Evolutionary conservation across 2,888 invertebrate genomes (phyloP).

Genomic region (Drosophila pseudotalamancana): DNA sequence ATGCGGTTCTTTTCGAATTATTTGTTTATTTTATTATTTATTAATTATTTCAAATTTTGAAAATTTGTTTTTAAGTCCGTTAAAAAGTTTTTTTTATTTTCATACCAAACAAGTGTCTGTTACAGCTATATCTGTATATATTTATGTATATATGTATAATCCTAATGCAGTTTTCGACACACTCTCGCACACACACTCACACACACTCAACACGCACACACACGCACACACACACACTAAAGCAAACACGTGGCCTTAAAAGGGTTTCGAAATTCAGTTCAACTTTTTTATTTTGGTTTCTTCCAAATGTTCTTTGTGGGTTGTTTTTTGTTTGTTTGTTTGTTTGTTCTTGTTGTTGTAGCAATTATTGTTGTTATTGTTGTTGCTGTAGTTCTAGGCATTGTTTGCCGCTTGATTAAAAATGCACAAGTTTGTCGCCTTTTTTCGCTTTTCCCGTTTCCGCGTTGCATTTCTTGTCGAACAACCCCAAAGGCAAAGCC

Average conservation of each 20-base stretch:
- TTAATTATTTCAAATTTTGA: background rate
- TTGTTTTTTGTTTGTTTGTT: slow-evolving; percentile 56
- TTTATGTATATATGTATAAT: background rate
- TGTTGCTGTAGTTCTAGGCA: slow-evolving; percentile 23
- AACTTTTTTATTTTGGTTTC: slow-evolving; percentile 32
- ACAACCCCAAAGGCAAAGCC: slow-evolving; percentile 48
- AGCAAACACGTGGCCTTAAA: slow-evolving; percentile 36
- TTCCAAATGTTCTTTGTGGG: slow-evolving; percentile 41
- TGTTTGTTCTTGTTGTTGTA: slow-evolving; percentile 24
- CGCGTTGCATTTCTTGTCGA: slow-evolving; percentile 7
- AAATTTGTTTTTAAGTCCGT: too few relatives aligned
- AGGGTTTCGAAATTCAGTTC: slow-evolving; percentile 54
- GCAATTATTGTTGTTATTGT: slow-evolving; percentile 15
- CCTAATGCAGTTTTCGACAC: slow-evolving; percentile 35
- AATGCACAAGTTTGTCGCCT: slow-evolving; percentile 67
- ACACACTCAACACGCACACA: slow-evolving; percentile 22
- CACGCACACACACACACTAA: too few relatives aligned
- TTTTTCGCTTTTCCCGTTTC: slow-evolving; percentile 13
- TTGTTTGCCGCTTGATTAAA: slow-evolving; percentile 71
- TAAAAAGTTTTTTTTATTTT: too few relatives aligned
- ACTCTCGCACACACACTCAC: slow-evolving; percentile 19
- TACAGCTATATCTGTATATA: background rate
- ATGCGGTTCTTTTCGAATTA: too few relatives aligned
- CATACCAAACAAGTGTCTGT: slow-evolving; percentile 16
- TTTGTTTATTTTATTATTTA: background rate